Evolutionary conservation across 2,888 invertebrate genomes (phyloP), one percentile per base, ranked within the genome.

Genomic region (Endotricha flammealis): DNA sequence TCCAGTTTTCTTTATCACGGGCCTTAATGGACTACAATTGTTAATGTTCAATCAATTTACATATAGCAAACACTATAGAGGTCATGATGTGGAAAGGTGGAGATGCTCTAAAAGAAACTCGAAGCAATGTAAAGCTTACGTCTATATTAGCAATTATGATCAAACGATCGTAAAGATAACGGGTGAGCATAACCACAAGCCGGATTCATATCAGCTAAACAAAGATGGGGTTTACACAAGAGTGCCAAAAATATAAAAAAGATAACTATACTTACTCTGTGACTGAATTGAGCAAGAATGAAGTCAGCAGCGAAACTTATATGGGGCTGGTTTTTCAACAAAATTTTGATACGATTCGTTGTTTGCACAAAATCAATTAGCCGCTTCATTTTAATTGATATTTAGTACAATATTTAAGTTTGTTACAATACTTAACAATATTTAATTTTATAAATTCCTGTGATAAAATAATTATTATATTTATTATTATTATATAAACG

Each of bases 61-160:
- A n/a, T 20, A 20, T n/a, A 20, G 6, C n/a, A 20, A 20, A 7
- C 20, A 20, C 20, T 20, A 20, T 7, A 20, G 20, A 8, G n/a
- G 6, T 20, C 3, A 20, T 8, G 20, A n/a, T 20, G 20, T 6
- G 6, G 8, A 20, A 2, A 6, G 35, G 31, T 25, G 27, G 25
- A 24, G 24, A n/a, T 33, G 32, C 10, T 33, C 32, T 3, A 33
- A 27, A 17, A 13, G 14, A 4, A 10, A 16, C 3, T 33, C 32
- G n/a, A 33, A 33, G 17, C 4, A 12, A 7, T 33, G 32, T 16
- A 25, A 17, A 9, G 25, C 16, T 1, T n/a, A n/a, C n/a, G n/a
- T n/a, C n/a, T n/a, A n/a, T n/a, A n/a, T n/a, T n/a, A n/a, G n/a
- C n/a, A 17, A 33, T 8, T 25, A 33, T 8, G 25, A 16, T 12